phyloP scores from a whole-genome alignment of 2,888 invertebrate species.

The Neria commutata region DNA sequence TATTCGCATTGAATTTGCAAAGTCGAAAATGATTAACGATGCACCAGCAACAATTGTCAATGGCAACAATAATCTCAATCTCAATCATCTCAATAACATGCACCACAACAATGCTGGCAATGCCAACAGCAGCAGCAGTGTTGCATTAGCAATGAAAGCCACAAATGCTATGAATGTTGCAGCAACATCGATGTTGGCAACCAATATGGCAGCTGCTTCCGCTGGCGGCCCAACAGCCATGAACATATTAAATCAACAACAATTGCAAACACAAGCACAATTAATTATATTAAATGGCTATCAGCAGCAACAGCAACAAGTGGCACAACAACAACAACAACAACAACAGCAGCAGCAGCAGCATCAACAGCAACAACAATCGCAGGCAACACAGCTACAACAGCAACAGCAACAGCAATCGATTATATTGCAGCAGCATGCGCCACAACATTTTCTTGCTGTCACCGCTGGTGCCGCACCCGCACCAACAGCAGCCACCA shows the following conservation, averaged over 20 bases:
- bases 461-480: constrained; percentile 20
- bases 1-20: constrained; percentile 98
- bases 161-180: constrained; percentile 26
- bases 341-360: constrained; percentile 27
- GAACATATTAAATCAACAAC: constrained; percentile 16
- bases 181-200: constrained; percentile 19
- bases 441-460: constrained; percentile 15
- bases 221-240: constrained; percentile 11
- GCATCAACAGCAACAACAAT: constrained; percentile 34
- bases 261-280: constrained; percentile 36
- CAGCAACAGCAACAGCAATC: constrained; percentile 31
- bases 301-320: constrained; percentile 37
- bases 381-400: constrained; percentile 28
- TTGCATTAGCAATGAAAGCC: constrained; percentile 18
- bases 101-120: constrained; percentile 22
- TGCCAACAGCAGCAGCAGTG: constrained; percentile 8
- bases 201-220: constrained; percentile 25
- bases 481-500: constrained; percentile 32
- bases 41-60: constrained; percentile 31
- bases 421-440: constrained; percentile 21
- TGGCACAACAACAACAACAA: constrained; percentile 25
- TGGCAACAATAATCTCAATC: constrained; percentile 21
- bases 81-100: background rate
- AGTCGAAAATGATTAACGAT: constrained; percentile 94
- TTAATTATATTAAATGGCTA: constrained; percentile 49